Evolutionary conservation across 2,113 vertebrate species (phyloP), one percentile per base, ranked within the genome.

Genomic region (Strigops habroptila): DNA sequence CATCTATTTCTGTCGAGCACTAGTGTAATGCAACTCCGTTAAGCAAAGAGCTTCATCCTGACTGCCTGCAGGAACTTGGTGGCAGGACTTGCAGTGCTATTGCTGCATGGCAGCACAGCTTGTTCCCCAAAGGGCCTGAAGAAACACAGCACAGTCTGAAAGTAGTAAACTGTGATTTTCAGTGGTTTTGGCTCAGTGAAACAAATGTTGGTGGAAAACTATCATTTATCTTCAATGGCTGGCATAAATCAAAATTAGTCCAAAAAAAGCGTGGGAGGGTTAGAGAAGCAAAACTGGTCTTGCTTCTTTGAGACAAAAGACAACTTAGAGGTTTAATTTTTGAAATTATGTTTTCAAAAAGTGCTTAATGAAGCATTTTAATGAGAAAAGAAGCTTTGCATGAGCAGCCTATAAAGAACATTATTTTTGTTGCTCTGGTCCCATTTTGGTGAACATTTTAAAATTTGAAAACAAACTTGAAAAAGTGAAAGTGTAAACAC

Each of bases 11-110:
- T 2, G 1, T 18, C 0, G 0, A 27, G 51, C 44, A 0, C 2
- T 5, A 0, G 10, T 1, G 1, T 31, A 19, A 14, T 27, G n/a
- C 69, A 53, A 33, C 53, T 48, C 68, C 0, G 0, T 14, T 68
- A 35, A 37, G 16, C 27, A 25, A 83, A 35, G 9, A 12, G 51
- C 51, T 78, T 39, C 60, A 5, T 24, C 14, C 65, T 9, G 25
- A 21, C 53, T 37, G 59, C 87, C 81, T 6, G 49, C 0, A 8
- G 30, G 43, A 59, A 3, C 39, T 7, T 0, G 0, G 31, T 15
- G 25, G 39, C 59, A 49, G 57, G 51, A 63, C 23, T 28, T 23
- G 60, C 73, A 25, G 60, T 14, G 78, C 52, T 16, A 0, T 25
- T 37, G 77, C 83, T 82, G 60, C 1, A 1, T 6, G 52, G 10